Percentiles rank a stretch among this genome's conserved stretches.
phyloP scores from a whole-genome alignment of 2,888 invertebrate species.

The Nomada fabriciana region DNA sequence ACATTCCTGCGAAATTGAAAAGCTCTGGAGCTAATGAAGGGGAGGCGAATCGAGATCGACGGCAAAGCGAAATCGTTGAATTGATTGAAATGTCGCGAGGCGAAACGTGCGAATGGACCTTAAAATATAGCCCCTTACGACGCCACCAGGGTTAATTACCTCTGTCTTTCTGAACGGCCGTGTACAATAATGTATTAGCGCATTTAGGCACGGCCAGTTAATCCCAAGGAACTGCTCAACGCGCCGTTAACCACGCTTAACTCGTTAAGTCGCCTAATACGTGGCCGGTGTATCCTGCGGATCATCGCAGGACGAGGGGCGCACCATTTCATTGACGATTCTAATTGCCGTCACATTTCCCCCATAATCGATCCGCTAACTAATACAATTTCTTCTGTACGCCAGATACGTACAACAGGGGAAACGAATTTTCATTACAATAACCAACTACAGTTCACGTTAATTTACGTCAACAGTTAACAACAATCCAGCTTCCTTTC shows the following conservation, averaged over 20 bases:
- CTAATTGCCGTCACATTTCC: slow-evolving; percentile 53
- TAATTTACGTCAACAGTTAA: no score
- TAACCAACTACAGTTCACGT: no score
- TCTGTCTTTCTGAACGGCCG: slow-evolving; percentile 63
- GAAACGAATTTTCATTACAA: no score
- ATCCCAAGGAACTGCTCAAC: slow-evolving; percentile 75
- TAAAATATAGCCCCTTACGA: slow-evolving; percentile 63
- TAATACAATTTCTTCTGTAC: no score
- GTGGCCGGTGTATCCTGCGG: slow-evolving; percentile 56
- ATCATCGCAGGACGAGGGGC: slow-evolving; percentile 42
- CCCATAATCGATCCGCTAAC: background rate
- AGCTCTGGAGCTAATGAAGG: background rate
- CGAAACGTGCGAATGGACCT: slow-evolving; percentile 70
- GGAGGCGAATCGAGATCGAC: slow-evolving; percentile 21
- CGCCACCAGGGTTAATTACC: slow-evolving; percentile 69
- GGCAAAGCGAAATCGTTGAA: slow-evolving; percentile 50
- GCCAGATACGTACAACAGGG: no score
- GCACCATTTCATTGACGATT: slow-evolving; percentile 16
- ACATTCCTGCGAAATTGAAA: slow-evolving; percentile 37
- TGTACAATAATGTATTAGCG: slow-evolving; percentile 74
- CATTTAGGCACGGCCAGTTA: slow-evolving; percentile 77
- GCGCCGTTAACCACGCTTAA: slow-evolving; percentile 76
- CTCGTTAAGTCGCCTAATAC: slow-evolving; percentile 72
- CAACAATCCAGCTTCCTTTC: no score
- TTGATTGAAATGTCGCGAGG: slow-evolving; percentile 65